These are phyloP conservation scores for Cryptotermes secundus DNA, from an alignment of 1,140 invertebrate genomes.

Conservation along the genomic window DNA sequence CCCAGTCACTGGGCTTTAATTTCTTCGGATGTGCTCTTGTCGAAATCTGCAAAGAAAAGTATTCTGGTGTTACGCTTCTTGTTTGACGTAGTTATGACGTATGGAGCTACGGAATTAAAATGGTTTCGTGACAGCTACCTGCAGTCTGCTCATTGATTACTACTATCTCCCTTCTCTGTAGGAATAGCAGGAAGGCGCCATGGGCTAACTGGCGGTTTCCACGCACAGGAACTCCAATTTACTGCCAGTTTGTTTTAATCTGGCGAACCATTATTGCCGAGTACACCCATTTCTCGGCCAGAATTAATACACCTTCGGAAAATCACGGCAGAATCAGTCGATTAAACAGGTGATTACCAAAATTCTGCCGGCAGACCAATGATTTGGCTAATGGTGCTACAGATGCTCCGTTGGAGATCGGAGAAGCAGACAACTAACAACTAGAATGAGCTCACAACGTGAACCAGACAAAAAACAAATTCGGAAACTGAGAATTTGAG, in stretches of 20 bases:
- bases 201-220: background rate
- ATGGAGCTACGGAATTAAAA: background rate
- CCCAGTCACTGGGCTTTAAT: too few species aligned
- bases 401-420: too few species aligned
- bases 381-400: too few species aligned
- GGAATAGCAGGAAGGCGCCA: background rate
- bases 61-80: background rate
- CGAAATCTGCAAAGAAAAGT: too few species aligned
- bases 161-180: background rate
- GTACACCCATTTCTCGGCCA: background rate
- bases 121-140: background rate
- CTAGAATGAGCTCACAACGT: too few species aligned
- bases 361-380: too few species aligned
- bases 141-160: background rate
- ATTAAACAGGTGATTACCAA: too few species aligned
- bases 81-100: background rate
- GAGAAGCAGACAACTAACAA: too few species aligned
- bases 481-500: too few species aligned
- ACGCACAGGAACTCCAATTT: background rate
- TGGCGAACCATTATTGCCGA: background rate
- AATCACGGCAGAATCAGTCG: too few species aligned
- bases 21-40: too few species aligned
- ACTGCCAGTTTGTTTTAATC: slow-evolving; percentile 8
- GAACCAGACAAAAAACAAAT: too few species aligned
- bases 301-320: background rate